Evolutionary conservation across 1,140 invertebrate genomes (phyloP), one percentile per base, ranked within the genome.

Genomic region (Maniola jurtina): DNA sequence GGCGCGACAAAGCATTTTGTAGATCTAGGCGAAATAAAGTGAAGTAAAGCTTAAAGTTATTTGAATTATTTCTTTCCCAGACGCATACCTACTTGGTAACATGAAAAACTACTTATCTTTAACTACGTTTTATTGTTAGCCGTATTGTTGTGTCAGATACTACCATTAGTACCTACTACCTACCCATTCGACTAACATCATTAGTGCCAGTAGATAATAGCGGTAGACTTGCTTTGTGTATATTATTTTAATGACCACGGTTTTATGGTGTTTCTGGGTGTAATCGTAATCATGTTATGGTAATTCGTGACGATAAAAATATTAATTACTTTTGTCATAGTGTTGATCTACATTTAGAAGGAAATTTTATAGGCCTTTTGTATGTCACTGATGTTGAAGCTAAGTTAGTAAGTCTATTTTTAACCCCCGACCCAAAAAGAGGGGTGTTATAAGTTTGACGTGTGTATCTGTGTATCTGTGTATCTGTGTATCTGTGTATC

Each of bases 21-120:
- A 6, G 13, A 34, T 7, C 35, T 13, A 52, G 14, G 5, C 9
- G 42, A 62, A 62, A 54, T 62, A 63, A 63, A 63, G 13, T 55
- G 34, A 63, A 63, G 13, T 55, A 45, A 54, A 56, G 47, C 47
- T 45, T 45, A n/a, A 56, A 42, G 34, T 35, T 64, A 48, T 57
- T 64, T 64, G 52, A 68, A 47, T 71, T 70, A 64, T 68, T 63
- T 77, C 64, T 68, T 62, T 68, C 58, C 61, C 73, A 78, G 72
- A 74, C 76, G 76, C 62, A 64, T 6, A 38, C 38, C 2, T 64
- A 71, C 72, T 68, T 50, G 64, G 70, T 45, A 77, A 90, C 88
- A 90, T 81, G 86, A 83, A 86, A 90, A 90, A 84, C 83, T 89
- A 90, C 88, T 90, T 88, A 88, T 81, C 77, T 73, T 25, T 77